Base-by-base conservation (phyloP, 2,797 vertebrate species). In the Podargus strigoides region DNA sequence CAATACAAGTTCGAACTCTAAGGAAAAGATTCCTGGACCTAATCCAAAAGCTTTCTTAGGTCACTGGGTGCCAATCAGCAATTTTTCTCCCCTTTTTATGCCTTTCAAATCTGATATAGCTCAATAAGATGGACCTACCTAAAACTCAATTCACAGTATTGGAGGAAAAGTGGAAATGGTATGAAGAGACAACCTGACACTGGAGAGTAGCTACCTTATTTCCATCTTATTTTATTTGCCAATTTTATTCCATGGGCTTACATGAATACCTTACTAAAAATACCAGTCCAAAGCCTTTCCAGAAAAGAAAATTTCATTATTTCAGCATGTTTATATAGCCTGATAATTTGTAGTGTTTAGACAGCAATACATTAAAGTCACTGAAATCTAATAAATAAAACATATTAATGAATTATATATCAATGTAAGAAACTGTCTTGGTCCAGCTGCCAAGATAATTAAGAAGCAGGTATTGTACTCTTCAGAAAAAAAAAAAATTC, bases 381-480 rank as follows among this genome's bases (percentile, higher is more conserved):
- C 23, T 46, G 59, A 84, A 95, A 88, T 92, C 60, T 92, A 83
- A 77, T 87, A 91, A 91, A 93, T 89, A 87, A 94, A 94, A 85
- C 26, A 70, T 82, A 92, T 44, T 49, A 92, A 92, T 92, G 87
- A 94, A 92, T 95, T 93, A 93, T 80, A 12, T 77, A 83, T 72
- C 85, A 87, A 44, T n/a, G 60, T 44, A 92, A 85, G 44, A 76
- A 95, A 26, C 67, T 76, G 68, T 27, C 46, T 75, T 55, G 23
- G 64, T 72, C 58, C 79, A 52, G 77, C 82, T 95, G 93, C 53
- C 36, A 89, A 39, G 37, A 9, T 28, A 83, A 68, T 46, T 39
- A 23, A 3, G 23, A 87, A 78, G 32, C 11, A 93, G n/a, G 37
- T 72, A 66, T 62, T 89, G 56, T 62, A 59, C 27, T 58, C n/a